Evolutionary conservation across 2,113 vertebrate genomes (phyloP), one percentile per base, ranked within the genome.

Genomic region (Lutjanus erythropterus): DNA sequence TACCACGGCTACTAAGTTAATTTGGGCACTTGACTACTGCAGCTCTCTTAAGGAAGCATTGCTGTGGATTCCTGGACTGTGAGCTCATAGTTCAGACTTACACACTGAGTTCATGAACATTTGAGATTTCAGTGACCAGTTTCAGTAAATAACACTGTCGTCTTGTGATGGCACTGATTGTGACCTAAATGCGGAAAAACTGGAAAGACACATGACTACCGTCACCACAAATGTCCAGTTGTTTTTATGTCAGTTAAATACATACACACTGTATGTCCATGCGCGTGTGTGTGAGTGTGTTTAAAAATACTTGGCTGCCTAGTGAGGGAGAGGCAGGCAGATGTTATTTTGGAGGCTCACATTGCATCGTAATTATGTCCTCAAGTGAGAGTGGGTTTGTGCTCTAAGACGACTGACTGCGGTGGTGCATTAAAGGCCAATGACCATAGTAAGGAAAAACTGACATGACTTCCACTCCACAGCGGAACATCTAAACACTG

Each of bases 11-110:
- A 85, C 91, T 47, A 66, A 69, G 85, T 88, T 92, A 91, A 92
- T 85, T 91, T 85, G 71, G 82, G 88, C 81, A 31, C 84, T 87
- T 75, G 85, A 87, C 83, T 79, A 35, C 80, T 71, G 90, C 75
- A n/a, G 85, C 81, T 86, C 88, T 83, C 84, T 87, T 84, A 86
- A 90, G 81, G 85, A 88, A 85, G 65, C 81, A 55, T 80, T 18
- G 61, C 83, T 42, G 74, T 18, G 60, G 80, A 93, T 93, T 92
- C 90, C 89, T 90, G 74, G 70, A 72, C 74, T 19, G 73, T 93
- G 90, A 92, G 89, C 88, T 92, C 93, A 94, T 88, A 88, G 90
- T 88, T 90, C 90, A 89, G 31, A 88, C 84, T 88, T 78, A 84
- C 82, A 79, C 71, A 47, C 29, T 65, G 27, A n/a, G 74, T 78